A percentile compares a stretch with the other conserved stretches of the same genome.
phyloP scores from a whole-genome alignment of 2,888 invertebrate species.

The Dyspetes luteomarginatus region DNA sequence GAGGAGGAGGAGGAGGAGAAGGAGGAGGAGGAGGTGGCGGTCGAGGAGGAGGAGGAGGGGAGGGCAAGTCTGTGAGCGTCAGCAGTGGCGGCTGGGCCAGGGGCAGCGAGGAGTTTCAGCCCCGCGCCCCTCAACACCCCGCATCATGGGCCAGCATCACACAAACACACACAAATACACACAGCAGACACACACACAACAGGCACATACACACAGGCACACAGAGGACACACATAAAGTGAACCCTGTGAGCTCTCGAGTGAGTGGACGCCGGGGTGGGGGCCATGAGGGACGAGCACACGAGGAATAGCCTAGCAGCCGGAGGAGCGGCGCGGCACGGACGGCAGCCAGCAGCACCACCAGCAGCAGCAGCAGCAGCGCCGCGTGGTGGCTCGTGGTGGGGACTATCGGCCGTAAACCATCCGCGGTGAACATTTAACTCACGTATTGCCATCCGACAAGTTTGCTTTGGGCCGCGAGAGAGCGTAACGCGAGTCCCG shows the following conservation, averaged over 20 bases:
- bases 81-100: conserved; percentile 43
- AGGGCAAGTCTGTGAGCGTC: conserved; percentile 2
- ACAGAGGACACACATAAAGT: conserved; percentile 60
- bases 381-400: conserved; percentile 85
- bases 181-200: conserved; percentile 64
- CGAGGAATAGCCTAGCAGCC: conserved; percentile 69
- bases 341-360: conserved; percentile 72
- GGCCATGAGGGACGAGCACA: conserved; percentile 68
- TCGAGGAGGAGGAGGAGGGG: not conserved
- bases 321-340: conserved; percentile 69
- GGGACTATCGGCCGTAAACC: conserved; percentile 86
- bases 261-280: conserved; percentile 48
- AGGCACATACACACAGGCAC: conserved; percentile 65
- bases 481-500: conserved; percentile 75
- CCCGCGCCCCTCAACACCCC: too few relatives aligned
- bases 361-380: conserved; percentile 80
- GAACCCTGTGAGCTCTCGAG: conserved; percentile 55
- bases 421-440: conserved; percentile 84
- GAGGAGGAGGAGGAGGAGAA: not conserved
- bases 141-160: conserved; percentile 67
- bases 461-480: conserved; percentile 84
- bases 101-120: conserved; percentile 42
- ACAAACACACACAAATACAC: conserved; percentile 50
- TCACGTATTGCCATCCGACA: conserved; percentile 84
- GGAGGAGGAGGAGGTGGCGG: too few relatives aligned